Conservation (phyloP, 2,888 invertebrate genomes). For the Marasmarcha lunaedactyla region DNA sequence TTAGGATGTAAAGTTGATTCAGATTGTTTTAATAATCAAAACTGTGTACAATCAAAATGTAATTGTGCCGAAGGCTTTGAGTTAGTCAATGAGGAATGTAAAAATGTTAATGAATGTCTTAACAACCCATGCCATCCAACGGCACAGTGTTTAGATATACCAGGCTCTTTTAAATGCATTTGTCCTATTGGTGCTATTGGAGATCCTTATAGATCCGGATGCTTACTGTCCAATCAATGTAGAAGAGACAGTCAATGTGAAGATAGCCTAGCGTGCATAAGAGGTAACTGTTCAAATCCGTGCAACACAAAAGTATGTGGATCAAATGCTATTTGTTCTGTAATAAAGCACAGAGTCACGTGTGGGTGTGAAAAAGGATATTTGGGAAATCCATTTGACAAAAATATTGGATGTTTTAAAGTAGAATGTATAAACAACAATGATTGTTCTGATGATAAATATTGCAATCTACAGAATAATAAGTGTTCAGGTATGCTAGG, state of each 20-base stretch:
- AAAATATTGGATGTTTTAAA: conserved; percentile 85
- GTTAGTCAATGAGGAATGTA: conserved; percentile 78
- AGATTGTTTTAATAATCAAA: conserved; percentile 83
- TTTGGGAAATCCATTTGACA: conserved; percentile 84
- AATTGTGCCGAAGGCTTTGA: conserved; percentile 83
- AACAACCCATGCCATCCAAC: conserved; percentile 83
- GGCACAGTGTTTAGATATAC: conserved; percentile 82
- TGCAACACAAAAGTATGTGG: conserved; percentile 82
- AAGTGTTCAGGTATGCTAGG: conserved; percentile 79
- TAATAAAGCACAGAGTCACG: conserved; percentile 76
- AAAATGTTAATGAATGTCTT: conserved; percentile 87
- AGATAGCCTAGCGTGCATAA: conserved; percentile 79
- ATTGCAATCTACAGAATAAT: conserved; percentile 80
- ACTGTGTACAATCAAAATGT: conserved; percentile 81
- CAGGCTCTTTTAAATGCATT: conserved; percentile 83
- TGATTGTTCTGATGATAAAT: conserved; percentile 81
- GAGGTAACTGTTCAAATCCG: conserved; percentile 84
- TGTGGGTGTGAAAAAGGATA: conserved; percentile 86
- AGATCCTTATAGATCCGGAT: conserved; percentile 75
- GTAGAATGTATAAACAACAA: conserved; percentile 85
- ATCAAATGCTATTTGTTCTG: conserved; percentile 79
- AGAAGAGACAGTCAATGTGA: conserved; percentile 79
- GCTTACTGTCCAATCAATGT: conserved; percentile 82
- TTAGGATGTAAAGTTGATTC: conserved; percentile 85
- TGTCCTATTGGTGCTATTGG: conserved; percentile 87